Evolutionary conservation across 2,888 invertebrate genomes (phyloP), one percentile per base, ranked within the genome.

Genomic region (Electrophaes corylata): DNA sequence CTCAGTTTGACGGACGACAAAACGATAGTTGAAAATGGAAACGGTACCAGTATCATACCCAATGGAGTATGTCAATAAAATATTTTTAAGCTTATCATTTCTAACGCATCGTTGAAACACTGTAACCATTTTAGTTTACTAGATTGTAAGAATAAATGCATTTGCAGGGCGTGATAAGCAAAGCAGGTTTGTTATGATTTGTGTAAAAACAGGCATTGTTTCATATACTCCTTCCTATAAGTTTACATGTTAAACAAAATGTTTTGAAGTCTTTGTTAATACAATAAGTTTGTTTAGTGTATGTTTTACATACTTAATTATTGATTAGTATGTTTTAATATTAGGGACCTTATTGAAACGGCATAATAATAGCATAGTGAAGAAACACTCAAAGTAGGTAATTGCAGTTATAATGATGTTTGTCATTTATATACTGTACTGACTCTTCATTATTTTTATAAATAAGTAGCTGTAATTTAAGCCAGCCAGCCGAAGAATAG

Each of bases 1-100:
- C 67, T 89, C 10, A 87, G 86, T 59, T 75, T 89, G 63, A 71
- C 78, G 41, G 88, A 88, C 46, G 88, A 87, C 31, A 88, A 85
- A 64, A 81, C 84, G 6, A 78, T 86, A 1, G 78, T 86, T 46
- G 86, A 86, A 76, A 91, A 89, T 62, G 87, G 86, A 6, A 80
- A 76, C 54, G 56, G 64, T 26, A 75, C 78, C 3, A 35, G 12
- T 35, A 5, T 12, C 35, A 37, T 37, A 37, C 4, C 37, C 12
- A 88, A 60, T 33, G 60, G 60, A 41, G 12, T 49, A 47, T 50
- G 72, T 66, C 75, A 75, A 72, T 66, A 64, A 62, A 29, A n/a
- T 31, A 16, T 31, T 18, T 49, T 16, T 26, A 19, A 54, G 23
- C 46, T 45, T 37, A 11, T 19, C 14, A 10, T 37, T 8, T 8